A percentile compares a stretch with the other conserved stretches of the same genome.
phyloP scores from a whole-genome alignment of 2,888 invertebrate genomes.

The Lycophotia porphyrea region DNA sequence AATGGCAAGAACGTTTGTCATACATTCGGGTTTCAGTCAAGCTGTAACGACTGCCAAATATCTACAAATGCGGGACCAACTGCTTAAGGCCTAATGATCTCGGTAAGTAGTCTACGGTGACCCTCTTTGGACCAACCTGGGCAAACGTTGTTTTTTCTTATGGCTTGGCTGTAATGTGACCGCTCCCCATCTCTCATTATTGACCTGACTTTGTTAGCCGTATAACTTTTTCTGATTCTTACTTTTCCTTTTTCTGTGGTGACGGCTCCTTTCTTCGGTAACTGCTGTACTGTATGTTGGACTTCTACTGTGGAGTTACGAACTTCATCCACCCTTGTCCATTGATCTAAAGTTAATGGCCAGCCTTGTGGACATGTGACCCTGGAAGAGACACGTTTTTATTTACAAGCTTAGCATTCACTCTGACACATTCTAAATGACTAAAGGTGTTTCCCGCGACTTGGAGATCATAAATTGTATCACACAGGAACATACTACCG shows the following conservation, averaged over 20 bases:
- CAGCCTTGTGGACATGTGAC: constrained; percentile 81
- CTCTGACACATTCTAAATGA: too few species aligned
- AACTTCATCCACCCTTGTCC: constrained; percentile 81
- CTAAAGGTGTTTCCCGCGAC: background rate
- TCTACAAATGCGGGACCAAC: background rate
- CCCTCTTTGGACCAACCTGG: background rate
- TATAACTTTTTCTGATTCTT: constrained; percentile 19
- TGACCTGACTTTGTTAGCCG: background rate
- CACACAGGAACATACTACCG: too few species aligned
- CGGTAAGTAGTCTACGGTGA: background rate
- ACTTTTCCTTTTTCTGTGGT: constrained; percentile 74
- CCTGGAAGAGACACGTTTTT: constrained; percentile 63
- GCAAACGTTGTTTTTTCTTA: background rate
- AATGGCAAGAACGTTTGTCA: background rate
- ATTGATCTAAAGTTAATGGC: constrained; percentile 81
- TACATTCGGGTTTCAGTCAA: background rate
- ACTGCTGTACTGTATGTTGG: constrained; percentile 59
- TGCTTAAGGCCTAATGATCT: background rate
- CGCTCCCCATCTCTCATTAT: background rate
- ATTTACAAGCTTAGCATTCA: background rate
- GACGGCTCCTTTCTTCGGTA: constrained; percentile 70
- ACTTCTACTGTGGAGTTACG: constrained; percentile 72
- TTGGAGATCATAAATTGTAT: too few species aligned
- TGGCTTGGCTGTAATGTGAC: background rate
- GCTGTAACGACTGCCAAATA: background rate